phyloP scores from a whole-genome alignment of 2,797 vertebrate genomes.

The Rhinichthys osculus region DNA sequence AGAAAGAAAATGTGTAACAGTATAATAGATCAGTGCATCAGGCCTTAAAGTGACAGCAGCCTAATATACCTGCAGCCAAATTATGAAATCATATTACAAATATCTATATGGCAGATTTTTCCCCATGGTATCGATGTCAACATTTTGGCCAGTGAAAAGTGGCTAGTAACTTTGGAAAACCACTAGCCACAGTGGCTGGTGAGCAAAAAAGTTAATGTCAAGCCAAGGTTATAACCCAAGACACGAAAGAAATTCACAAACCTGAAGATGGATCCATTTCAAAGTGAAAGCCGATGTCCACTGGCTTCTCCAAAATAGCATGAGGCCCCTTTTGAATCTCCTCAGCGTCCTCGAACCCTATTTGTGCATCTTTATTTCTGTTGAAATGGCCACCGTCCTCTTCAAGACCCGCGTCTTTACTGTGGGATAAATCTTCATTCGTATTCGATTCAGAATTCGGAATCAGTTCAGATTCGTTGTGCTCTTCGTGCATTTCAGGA shows the following conservation, averaged over 20 bases:
- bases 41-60: background rate
- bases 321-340: constrained; percentile 73
- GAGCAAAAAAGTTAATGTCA: background rate
- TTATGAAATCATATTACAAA: background rate
- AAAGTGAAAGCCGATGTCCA: constrained; percentile 70
- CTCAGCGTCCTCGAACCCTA: constrained; percentile 65
- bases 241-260: constrained; percentile 58
- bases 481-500: constrained; percentile 53
- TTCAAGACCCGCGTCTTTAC: constrained; percentile 67
- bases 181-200: no score
- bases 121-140: background rate
- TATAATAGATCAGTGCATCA: no score
- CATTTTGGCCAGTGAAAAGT: no score
- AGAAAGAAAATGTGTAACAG: no score
- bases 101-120: background rate
- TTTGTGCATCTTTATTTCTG: constrained; percentile 76
- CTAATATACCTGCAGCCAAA: background rate
- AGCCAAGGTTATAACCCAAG: background rate
- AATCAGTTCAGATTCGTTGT: constrained; percentile 13
- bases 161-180: no score
- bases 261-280: constrained; percentile 74
- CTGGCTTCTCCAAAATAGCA: constrained; percentile 71
- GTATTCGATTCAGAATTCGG: constrained; percentile 5
- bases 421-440: constrained; percentile 48
- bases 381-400: constrained; percentile 77